Evolutionary conservation across 2,888 invertebrate species (phyloP), one percentile per base, ranked within the genome.

Genomic region (Leptothorax acervorum): DNA sequence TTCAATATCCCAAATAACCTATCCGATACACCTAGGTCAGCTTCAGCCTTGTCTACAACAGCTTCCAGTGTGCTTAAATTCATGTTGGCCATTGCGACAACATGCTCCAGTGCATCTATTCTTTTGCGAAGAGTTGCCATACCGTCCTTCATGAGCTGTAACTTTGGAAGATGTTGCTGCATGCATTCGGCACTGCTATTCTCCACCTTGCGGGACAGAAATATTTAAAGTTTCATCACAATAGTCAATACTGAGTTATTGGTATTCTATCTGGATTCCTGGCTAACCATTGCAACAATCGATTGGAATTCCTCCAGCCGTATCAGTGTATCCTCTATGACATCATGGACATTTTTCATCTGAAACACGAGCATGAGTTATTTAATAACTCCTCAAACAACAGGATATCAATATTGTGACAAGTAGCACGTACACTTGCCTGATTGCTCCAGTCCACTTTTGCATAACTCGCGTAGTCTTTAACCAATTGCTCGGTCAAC

Each of bases 271-370:
- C 65, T 42, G 4, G 3, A 31, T 55, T 60, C 3, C 70, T 0
- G 3, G 42, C 82, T 85, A 78, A 95, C 95, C 95, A 95, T 95
- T 90, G 93, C 92, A 78, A 94, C 92, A 53, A 95, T 93, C 3
- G 94, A 95, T 76, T 94, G 94, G 84, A 95, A 95, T 86, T 95
- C 95, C 88, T 95, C 95, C 28, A 95, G 89, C n/a, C 95, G 92
- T 74, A 94, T 94, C 89, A 95, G 92, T 91, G 95, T 94, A 85
- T 95, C 95, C 71, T 95, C 95, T 28, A 95, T 91, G 1, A 93
- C 91, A 39, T 95, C 94, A 42, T 94, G 92, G 48, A 95, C 91
- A 74, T 88, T 90, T 86, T 91, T 93, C 82, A 94, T 89, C 95
- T 95, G 86, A 18, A 82, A 71, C 28, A 31, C 12, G 6, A 39